Evolutionary conservation across 2,113 vertebrate genomes (phyloP).

Genomic region (Mastomys coucha): DNA sequence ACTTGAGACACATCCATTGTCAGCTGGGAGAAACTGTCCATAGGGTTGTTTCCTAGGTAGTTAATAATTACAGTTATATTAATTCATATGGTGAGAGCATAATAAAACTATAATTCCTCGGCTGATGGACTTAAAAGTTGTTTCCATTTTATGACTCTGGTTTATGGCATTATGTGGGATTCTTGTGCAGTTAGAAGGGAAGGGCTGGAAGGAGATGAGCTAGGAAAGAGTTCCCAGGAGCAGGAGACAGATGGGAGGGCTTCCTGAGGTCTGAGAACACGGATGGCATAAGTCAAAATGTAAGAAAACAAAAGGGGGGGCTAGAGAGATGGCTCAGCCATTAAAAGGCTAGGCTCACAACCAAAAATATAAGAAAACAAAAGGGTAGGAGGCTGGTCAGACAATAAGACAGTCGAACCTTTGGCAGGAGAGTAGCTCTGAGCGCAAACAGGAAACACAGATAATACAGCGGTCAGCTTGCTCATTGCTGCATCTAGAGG

Average conservation of each 20-base stretch:
- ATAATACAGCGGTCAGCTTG: not conserved
- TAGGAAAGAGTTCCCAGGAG: not conserved
- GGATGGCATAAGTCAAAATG: not conserved
- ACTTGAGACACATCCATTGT: slow-evolving; percentile 11
- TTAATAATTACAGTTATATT: slow-evolving; percentile 20
- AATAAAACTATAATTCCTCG: not conserved
- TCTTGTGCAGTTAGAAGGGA: not conserved
- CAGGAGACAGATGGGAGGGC: not conserved
- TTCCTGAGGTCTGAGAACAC: not conserved
- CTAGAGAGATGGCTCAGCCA: too few species aligned
- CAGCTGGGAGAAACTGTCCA: not conserved
- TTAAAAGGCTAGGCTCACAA: too few species aligned
- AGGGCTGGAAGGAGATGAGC: not conserved
- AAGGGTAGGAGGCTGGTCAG: not conserved
- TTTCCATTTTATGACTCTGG: not conserved
- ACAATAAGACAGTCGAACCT: not conserved
- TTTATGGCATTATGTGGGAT: not conserved
- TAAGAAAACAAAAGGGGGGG: not conserved
- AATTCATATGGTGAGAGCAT: not conserved
- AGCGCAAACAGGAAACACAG: not conserved
- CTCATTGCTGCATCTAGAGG: not conserved
- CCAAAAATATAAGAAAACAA: not conserved
- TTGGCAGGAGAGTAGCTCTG: not conserved
- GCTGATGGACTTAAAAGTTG: not conserved
- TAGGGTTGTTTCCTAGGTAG: not conserved